Percentiles rank a stretch among this genome's conserved stretches.
These are phyloP conservation scores for Leucozona laternaria DNA, from an alignment of 2,888 invertebrate genomes.

Conservation along the genomic window DNA sequence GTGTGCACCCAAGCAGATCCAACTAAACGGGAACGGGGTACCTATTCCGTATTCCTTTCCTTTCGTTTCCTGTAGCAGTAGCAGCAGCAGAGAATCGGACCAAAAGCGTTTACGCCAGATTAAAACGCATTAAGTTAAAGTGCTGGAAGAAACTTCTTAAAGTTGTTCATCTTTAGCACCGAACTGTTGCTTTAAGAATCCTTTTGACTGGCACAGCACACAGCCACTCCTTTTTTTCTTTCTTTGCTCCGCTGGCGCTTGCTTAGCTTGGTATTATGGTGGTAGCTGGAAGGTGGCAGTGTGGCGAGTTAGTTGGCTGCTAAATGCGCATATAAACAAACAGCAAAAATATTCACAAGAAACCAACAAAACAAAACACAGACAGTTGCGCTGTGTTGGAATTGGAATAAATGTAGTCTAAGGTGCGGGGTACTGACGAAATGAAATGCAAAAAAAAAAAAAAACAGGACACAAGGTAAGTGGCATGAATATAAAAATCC, in stretches of 20 bases:
- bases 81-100: conserved; percentile 2
- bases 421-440: neutral
- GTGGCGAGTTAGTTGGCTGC: conserved; percentile 32
- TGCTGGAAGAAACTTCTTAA: conserved; percentile 68
- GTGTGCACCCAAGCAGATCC: conserved; percentile 14
- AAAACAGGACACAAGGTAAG: conserved; percentile 9
- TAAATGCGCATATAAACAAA: conserved; percentile 33
- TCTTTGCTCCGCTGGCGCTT: neutral
- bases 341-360: conserved; percentile 32
- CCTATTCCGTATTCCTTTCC: neutral
- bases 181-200: conserved; percentile 41
- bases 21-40: neutral
- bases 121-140: conserved; percentile 69
- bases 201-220: conserved; percentile 11
- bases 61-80: neutral
- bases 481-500: conserved; percentile 54
- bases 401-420: conserved; percentile 23
- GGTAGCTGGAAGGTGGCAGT: neutral
- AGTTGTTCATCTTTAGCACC: conserved; percentile 53
- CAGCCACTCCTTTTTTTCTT: neutral
- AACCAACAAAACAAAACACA: conserved; percentile 2
- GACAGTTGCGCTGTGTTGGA: neutral
- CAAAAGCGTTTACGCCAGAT: conserved; percentile 64
- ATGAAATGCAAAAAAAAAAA: conserved; percentile 5
- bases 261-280: neutral